Base-by-base conservation (phyloP, 1,140 invertebrate genomes). In the Dufourea novaeangliae region DNA sequence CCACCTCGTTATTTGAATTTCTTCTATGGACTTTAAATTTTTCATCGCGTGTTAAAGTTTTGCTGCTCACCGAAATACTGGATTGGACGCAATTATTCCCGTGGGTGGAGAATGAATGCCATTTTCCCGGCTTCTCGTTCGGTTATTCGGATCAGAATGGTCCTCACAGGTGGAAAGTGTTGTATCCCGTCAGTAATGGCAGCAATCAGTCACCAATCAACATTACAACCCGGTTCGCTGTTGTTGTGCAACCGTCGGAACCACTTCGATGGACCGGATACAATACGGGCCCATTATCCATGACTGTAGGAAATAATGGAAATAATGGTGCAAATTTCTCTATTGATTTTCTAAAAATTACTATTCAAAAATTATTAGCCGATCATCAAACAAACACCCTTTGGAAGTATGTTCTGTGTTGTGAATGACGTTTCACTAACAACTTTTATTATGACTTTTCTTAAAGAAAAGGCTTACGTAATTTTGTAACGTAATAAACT, bases 121-220 rank as follows among this genome's bases (percentile, higher is more conserved):
- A 37, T 20, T 37, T 57, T 0, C 46, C 50, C 0, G 10, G 37
- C 27, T 66, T 78, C 14, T 50, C 73, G 0, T 89, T 87, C 10
- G 72, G 79, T 11, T 89, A 89, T 34, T 79, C 75, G 2, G 62
- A 79, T 7, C 57, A 67, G 1, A 83, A 83, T 46, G 92, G 92
- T 12, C 91, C 92, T 10, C 89, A 91, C 63, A 89, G 81, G 20
- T 93, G 92, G 93, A 67, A 81, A 50, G 50, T 81, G 22, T 20
- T 80, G 2, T 88, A 86, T 61, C 85, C 88, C 1, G 83, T 84
- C 0, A 75, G 79, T 8, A 63, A 72, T 6, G 87, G 76, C 22
- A 56, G 37, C 41, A 88, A 88, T 78, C 86, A 89, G 63, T 89
- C 85, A 2, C 92, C 93, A 0, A 88, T 93, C 12, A 93, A 93